These are phyloP conservation scores for Aphodius sticticus DNA, from an alignment of 2,888 invertebrate species.

Conservation along the genomic window DNA sequence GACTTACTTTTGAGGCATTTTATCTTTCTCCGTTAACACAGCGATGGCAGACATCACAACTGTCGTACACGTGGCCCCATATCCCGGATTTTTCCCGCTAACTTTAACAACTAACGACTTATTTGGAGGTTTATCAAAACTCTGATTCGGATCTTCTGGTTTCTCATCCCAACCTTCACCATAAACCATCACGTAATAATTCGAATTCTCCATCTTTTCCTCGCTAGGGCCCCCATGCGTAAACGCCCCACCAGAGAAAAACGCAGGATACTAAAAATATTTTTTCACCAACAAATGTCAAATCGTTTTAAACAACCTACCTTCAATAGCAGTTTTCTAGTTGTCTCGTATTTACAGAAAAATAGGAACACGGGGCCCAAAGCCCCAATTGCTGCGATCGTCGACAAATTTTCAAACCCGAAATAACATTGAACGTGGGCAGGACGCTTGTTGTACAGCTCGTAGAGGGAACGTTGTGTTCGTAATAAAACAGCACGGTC, in stretches of 20 bases:
- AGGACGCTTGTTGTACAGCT: constrained; percentile 74
- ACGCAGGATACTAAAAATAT: constrained; percentile 46
- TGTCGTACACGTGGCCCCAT: constrained; percentile 81
- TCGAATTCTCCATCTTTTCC: constrained; percentile 66
- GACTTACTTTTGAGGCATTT: constrained; percentile 78
- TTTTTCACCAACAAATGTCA: background rate
- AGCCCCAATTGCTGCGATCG: constrained; percentile 63
- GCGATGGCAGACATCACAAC: constrained; percentile 78
- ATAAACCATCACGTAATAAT: constrained; percentile 74
- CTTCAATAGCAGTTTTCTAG: constrained; percentile 71
- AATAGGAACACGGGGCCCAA: constrained; percentile 69
- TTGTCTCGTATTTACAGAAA: constrained; percentile 67
- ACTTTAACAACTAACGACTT: constrained; percentile 74
- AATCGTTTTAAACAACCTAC: constrained; percentile 55
- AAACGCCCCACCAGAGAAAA: constrained; percentile 77
- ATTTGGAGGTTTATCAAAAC: constrained; percentile 67
- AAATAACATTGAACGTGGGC: constrained; percentile 79
- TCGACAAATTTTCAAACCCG: constrained; percentile 61
- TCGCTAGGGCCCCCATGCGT: constrained; percentile 72
- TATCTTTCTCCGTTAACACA: constrained; percentile 76
- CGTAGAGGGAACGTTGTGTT: constrained; percentile 79
- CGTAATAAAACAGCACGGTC: constrained; percentile 85
- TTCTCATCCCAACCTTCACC: constrained; percentile 83
- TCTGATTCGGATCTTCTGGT: constrained; percentile 64
- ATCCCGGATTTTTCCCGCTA: constrained; percentile 76